Evolutionary conservation across 2,113 vertebrate species (phyloP).

Genomic region (Beaufortia kweichowensis): DNA sequence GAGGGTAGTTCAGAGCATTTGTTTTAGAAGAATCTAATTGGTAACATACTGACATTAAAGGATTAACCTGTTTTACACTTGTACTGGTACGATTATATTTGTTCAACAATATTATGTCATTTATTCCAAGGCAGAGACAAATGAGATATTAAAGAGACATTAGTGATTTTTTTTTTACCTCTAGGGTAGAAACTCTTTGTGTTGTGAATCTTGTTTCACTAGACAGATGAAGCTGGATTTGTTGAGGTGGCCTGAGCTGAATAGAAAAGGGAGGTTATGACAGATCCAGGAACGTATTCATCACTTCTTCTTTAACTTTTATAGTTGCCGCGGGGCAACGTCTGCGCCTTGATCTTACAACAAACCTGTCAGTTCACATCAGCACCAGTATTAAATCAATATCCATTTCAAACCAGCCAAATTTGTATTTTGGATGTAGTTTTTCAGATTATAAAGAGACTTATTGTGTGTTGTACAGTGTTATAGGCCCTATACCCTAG

Average conservation of each 20-base stretch:
- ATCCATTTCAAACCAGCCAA: slow-evolving; percentile 9
- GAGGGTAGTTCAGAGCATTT: no score
- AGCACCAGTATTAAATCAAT: slow-evolving; percentile 34
- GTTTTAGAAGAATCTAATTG: no score
- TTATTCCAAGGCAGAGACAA: not conserved
- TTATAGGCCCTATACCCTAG: no score
- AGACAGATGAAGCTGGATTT: not conserved
- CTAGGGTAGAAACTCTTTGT: not conserved
- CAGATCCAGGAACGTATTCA: slow-evolving; percentile 43
- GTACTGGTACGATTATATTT: no score
- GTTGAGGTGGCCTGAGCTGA: not conserved
- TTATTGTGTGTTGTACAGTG: not conserved
- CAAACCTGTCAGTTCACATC: slow-evolving; percentile 35
- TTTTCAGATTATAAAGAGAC: not conserved
- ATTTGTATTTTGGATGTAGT: slow-evolving; percentile 10
- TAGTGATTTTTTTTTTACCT: no score
- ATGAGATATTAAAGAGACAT: not conserved
- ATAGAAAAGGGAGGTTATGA: not conserved
- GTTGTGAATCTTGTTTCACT: not conserved
- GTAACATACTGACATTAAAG: no score
- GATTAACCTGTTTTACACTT: no score
- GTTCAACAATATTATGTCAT: no score
- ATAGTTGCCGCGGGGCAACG: slow-evolving; percentile 22
- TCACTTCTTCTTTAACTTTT: slow-evolving; percentile 19
- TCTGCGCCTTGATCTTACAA: slow-evolving; percentile 47